A percentile compares a stretch with the other conserved stretches of the same genome.
These are phyloP conservation scores for Rana temporaria DNA, from an alignment of 2,113 vertebrate genomes.

Conservation along the genomic window DNA sequence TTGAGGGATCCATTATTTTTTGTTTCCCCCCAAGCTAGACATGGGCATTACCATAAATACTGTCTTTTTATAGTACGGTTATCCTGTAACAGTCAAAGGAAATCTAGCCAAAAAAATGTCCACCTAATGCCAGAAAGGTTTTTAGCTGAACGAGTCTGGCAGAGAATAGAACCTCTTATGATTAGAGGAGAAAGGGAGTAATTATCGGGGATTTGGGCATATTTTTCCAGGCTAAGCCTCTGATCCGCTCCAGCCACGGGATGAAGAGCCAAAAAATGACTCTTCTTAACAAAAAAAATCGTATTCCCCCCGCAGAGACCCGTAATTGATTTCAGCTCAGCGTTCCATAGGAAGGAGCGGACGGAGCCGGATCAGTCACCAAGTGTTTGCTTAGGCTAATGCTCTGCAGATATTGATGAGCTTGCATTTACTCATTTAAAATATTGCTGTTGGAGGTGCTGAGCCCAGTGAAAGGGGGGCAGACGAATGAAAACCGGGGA, in stretches of 20 bases:
- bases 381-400: rapidly evolving
- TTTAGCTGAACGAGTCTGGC: background rate
- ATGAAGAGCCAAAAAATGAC: constrained; percentile 48
- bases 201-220: constrained; percentile 28
- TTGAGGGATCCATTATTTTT: too few relatives aligned
- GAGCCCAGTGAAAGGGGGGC: constrained; percentile 57
- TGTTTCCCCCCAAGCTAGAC: too few relatives aligned
- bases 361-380: background rate
- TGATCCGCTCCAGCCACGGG: constrained; percentile 27
- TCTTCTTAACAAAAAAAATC: constrained; percentile 14
- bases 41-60: too few relatives aligned
- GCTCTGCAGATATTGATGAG: background rate
- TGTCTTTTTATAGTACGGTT: too few relatives aligned
- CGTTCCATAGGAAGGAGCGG: constrained; percentile 24
- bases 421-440: constrained; percentile 12
- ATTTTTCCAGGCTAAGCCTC: constrained; percentile 33
- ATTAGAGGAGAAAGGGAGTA: constrained; percentile 24
- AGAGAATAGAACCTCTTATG: background rate
- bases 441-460: background rate
- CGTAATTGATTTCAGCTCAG: constrained; percentile 34
- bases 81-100: background rate
- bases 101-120: background rate
- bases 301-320: constrained; percentile 7
- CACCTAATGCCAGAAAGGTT: background rate
- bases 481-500: background rate